Percentiles rank a stretch among this genome's conserved stretches.
phyloP scores from a whole-genome alignment of 35 echinoderm and acorn worm species.

The Acanthaster planci region DNA sequence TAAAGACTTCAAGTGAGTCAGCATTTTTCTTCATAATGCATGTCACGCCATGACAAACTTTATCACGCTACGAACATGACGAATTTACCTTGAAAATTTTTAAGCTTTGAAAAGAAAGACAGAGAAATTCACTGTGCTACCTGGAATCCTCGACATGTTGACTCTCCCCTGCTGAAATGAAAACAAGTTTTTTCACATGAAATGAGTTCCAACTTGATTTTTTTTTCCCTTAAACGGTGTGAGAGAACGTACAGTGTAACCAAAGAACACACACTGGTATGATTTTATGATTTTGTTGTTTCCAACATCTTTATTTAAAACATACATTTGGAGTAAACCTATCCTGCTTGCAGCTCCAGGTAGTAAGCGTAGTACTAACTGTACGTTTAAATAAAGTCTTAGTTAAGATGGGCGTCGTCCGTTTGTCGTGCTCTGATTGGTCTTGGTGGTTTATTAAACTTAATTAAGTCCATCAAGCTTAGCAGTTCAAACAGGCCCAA shows the following conservation, averaged over 20 bases:
- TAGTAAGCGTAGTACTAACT: background rate
- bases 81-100: background rate
- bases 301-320: background rate
- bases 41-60: no score
- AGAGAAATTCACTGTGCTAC: background rate
- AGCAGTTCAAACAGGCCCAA: no score
- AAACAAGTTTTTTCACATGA: no score
- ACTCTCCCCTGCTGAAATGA: background rate
- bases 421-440: background rate
- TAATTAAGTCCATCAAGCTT: no score
- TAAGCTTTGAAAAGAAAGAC: background rate
- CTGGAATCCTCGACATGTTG: slow-evolving; percentile 18
- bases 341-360: background rate
- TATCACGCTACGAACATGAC: background rate
- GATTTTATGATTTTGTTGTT: background rate
- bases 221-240: background rate
- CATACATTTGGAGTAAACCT: background rate
- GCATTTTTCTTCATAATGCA: background rate
- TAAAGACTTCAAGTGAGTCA: background rate
- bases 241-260: background rate
- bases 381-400: background rate
- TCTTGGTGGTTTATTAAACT: background rate
- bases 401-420: background rate
- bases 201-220: no score
- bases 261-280: background rate